These are phyloP conservation scores for Hipposideros armiger DNA, from an alignment of 2,113 vertebrate species.

Conservation along the genomic window DNA sequence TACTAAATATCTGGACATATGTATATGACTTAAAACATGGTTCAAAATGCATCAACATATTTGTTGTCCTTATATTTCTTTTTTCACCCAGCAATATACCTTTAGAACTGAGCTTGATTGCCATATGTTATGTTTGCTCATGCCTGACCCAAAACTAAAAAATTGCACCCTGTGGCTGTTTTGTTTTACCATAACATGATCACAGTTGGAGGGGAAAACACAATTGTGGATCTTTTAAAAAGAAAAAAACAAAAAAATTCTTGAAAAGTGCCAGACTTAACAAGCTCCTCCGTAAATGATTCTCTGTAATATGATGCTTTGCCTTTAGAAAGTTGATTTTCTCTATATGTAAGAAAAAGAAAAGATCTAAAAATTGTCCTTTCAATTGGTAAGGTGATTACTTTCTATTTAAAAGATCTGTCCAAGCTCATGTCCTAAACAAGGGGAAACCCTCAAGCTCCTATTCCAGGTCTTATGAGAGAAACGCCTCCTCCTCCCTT, in stretches of 20 bases:
- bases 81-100: neutral
- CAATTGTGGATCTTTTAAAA: conserved; percentile 15
- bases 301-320: conserved; percentile 56
- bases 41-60: neutral
- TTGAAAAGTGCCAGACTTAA: neutral
- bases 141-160: neutral
- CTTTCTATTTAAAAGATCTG: neutral
- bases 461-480: neutral
- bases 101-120: conserved; percentile 2
- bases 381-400: neutral
- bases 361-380: conserved; percentile 58
- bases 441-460: neutral
- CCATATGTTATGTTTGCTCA: neutral
- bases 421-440: neutral
- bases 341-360: conserved; percentile 44
- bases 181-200: neutral
- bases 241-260: neutral
- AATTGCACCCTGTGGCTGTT: neutral
- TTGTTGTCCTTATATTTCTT: conserved; percentile 10
- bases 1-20: neutral
- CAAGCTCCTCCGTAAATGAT: conserved; percentile 57
- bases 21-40: neutral
- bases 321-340: conserved; percentile 59
- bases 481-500: neutral
- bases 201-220: neutral